Conservation (phyloP, 2,113 vertebrate genomes). For the Cheirogaleus medius region DNA sequence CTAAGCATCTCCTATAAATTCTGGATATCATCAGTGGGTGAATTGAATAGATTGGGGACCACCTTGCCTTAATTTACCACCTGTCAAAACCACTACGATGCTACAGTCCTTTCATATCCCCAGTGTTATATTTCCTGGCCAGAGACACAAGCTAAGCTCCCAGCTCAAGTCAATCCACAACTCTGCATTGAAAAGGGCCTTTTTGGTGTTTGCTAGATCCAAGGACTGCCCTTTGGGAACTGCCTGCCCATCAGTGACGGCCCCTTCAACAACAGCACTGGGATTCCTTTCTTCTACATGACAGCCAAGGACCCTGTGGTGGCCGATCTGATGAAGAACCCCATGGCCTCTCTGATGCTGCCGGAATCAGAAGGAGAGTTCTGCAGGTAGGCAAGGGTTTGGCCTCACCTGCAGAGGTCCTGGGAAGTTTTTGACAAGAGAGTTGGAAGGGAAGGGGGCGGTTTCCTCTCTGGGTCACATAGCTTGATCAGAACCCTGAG, state of each 20-base stretch:
- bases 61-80: neutral
- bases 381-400: slow-evolving; percentile 86
- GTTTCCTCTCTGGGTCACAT: fast-evolving
- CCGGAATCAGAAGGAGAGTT: slow-evolving; percentile 90
- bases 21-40: neutral
- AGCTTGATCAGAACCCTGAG: neutral
- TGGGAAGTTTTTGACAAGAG: neutral
- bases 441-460: neutral
- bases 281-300: slow-evolving; percentile 91
- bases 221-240: slow-evolving; percentile 92
- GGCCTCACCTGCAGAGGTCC: neutral
- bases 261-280: slow-evolving; percentile 91
- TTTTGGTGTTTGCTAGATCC: slow-evolving; percentile 85
- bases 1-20: neutral
- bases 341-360: slow-evolving; percentile 89
- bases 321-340: slow-evolving; percentile 87
- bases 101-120: neutral
- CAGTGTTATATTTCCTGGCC: neutral
- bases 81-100: neutral
- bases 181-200: neutral
- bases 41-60: neutral
- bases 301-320: slow-evolving; percentile 89
- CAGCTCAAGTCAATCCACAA: neutral
- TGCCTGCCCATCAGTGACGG: slow-evolving; percentile 92
- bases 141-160: neutral